These are phyloP conservation scores for Clistopyga incitator DNA, from an alignment of 2,888 invertebrate genomes.

Conservation along the genomic window DNA sequence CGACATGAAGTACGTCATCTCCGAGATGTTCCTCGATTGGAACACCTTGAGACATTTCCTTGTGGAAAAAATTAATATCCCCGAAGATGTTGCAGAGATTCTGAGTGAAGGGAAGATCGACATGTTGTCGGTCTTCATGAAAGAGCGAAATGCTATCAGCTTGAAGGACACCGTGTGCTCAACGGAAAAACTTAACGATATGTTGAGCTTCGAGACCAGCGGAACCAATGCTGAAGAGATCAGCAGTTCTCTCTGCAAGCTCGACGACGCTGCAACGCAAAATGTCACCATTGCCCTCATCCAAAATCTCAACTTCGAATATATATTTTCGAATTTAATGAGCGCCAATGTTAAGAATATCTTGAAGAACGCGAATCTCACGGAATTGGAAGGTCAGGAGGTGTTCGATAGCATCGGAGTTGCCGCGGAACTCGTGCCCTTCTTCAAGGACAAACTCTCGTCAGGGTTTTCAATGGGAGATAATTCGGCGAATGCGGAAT, in stretches of 20 bases:
- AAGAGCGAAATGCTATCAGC: conserved; percentile 75
- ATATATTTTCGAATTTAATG: conserved; percentile 82
- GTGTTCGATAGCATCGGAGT: conserved; percentile 84
- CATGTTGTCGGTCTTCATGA: conserved; percentile 79
- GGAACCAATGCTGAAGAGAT: conserved; percentile 78
- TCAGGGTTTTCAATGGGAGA: conserved; percentile 59
- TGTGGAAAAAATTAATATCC: conserved; percentile 74
- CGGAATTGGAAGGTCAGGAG: conserved; percentile 83
- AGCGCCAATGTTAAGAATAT: conserved; percentile 84
- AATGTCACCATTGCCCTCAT: conserved; percentile 84
- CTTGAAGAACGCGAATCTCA: conserved; percentile 85
- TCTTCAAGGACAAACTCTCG: conserved; percentile 81
- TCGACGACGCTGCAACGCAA: conserved; percentile 83
- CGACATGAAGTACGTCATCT: conserved; percentile 83
- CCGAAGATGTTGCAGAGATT: conserved; percentile 72
- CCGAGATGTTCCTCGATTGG: conserved; percentile 81
- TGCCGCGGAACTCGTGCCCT: conserved; percentile 84
- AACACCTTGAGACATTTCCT: conserved; percentile 76
- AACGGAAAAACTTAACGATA: conserved; percentile 76
- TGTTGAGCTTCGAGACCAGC: conserved; percentile 75
- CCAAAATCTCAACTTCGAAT: conserved; percentile 84
- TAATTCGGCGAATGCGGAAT: conserved; percentile 2
- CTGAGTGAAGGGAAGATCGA: conserved; percentile 78
- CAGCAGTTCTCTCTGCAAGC: conserved; percentile 85
- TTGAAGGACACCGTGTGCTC: conserved; percentile 80